Base-by-base conservation (phyloP, 2,113 vertebrate genomes). In the Dryoscopus gambensis region DNA sequence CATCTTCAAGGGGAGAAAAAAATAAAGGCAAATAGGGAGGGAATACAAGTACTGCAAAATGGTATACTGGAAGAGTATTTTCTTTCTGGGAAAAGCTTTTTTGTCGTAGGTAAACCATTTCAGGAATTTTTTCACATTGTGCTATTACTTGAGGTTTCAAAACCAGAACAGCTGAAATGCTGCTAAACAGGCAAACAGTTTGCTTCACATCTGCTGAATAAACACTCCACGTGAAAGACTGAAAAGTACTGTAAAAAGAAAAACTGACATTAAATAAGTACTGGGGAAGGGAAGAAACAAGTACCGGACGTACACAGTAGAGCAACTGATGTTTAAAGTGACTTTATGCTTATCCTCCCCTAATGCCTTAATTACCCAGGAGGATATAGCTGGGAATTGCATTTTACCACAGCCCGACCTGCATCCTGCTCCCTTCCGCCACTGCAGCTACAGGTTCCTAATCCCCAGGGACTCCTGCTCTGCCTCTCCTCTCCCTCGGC, bases 121-220 rank as follows among this genome's bases (percentile, higher is more conserved):
- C 60, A 84, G 53, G 52, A 37, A 77, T 55, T 85, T 67, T 74
- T 69, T 91, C 82, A 24, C 74, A 67, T 16, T 57, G 53, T 75
- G 30, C n/a, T 52, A 65, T 31, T 62, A 67, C 62, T 55, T 71
- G 50, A 62, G 10, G 31, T 79, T 92, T 93, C 73, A 89, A 85
- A 93, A 83, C 22, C 55, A 71, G 20, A 87, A 56, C 19, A 96
- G 71, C n/a, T 71, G 76, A 93, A 96, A 89, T 37, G 49, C 47
- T 85, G 74, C 55, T 93, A 33, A 89, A 83, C 64, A 56, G 67
- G 76, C 60, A 82, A 91, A 73, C 27, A 70, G 30, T 62, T 84
- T 17, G 15, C n/a, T 78, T 81, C 78, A 71, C 73, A 77, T 56
- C 35, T 64, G 33, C n/a, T 86, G 63, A 71, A 81, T 71, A 71